Evolutionary conservation across 2,113 vertebrate genomes (phyloP), one percentile per base, ranked within the genome.

Genomic region (Python bivittatus): DNA sequence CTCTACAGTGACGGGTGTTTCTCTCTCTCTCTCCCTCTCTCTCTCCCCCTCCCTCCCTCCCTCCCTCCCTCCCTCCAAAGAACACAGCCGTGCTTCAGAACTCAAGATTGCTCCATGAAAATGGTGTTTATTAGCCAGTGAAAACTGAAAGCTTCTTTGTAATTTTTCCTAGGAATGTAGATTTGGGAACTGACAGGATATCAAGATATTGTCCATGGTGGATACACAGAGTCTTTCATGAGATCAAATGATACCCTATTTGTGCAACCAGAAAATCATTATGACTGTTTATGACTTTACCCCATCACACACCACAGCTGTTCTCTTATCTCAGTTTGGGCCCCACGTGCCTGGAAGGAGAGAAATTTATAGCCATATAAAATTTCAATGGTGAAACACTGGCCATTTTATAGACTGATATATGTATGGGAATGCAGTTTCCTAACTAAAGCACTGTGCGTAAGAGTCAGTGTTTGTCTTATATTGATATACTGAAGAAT

Each of bases 301-400:
- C 86, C 27, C 42, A 1, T 79, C 54, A 0, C 2, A 90, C 4
- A 61, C 38, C 60, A 56, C 90, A 88, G 1, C 92, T 91, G n/a
- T 57, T 92, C 6, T 92, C 91, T 92, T 89, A 92, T 89, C 87
- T 92, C n/a, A 27, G 44, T 60, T 64, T 84, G 56, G 56, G 11
- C 54, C 9, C 89, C 85, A 22, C 11, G 3, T 72, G 17, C 0
- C 86, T 48, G 3, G 11, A 83, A 3, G 48, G 72, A 33, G 4
- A 29, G 0, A 89, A 52, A 56, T 88, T 90, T 88, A 87, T 48
- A 89, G 64, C 48, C 48, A 0, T 8, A 57, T 53, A 90, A 48
- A 85, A 93, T 79, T 88, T 92, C 0, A 38, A 29, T 64, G 9
- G 1, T 54, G 25, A 4, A 92, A 9, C 0, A 90, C 79, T 83